These are phyloP conservation scores for Lasaia peninsularis DNA, from an alignment of 1,140 invertebrate genomes.

Conservation along the genomic window DNA sequence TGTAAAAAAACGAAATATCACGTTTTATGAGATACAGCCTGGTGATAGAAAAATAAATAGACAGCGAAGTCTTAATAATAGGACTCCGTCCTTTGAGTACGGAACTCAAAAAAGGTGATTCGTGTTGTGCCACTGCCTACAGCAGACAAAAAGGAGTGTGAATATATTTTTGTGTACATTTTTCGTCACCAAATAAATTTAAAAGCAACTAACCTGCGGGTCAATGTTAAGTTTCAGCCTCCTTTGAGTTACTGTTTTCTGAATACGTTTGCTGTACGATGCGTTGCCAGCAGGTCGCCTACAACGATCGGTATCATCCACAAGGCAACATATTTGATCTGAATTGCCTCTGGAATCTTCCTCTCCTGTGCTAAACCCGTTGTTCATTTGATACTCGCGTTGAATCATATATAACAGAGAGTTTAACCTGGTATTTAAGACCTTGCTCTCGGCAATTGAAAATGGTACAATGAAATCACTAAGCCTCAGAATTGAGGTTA, in stretches of 20 bases:
- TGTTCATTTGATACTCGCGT: conserved; percentile 81
- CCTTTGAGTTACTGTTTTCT: conserved; percentile 96
- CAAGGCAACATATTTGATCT: conserved; percentile 95
- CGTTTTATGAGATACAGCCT: too few species aligned
- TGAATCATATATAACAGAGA: conserved; percentile 77
- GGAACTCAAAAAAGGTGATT: too few species aligned
- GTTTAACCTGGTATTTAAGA: conserved; percentile 44
- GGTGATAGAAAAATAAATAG: too few species aligned
- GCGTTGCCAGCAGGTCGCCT: conserved; percentile 94
- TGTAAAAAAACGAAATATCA: too few species aligned
- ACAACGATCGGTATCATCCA: conserved; percentile 93
- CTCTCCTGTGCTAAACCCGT: conserved; percentile 94
- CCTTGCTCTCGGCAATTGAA: conserved; percentile 45
- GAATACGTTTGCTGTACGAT: conserved; percentile 96
- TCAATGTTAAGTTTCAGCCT: conserved; percentile 94
- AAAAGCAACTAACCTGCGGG: conserved; percentile 79
- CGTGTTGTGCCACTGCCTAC: neutral
- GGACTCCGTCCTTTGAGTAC: too few species aligned
- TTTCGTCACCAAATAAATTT: neutral
- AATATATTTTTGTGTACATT: too few species aligned
- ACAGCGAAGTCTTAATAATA: too few species aligned
- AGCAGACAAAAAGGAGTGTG: too few species aligned
- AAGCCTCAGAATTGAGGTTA: conserved; percentile 65
- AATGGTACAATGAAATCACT: conserved; percentile 63
- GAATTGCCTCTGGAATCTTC: conserved; percentile 89